Percentiles rank a stretch among this genome's conserved stretches.
These are phyloP conservation scores for Mechanitis mazaeus DNA, from an alignment of 2,888 invertebrate genomes.

Conservation along the genomic window DNA sequence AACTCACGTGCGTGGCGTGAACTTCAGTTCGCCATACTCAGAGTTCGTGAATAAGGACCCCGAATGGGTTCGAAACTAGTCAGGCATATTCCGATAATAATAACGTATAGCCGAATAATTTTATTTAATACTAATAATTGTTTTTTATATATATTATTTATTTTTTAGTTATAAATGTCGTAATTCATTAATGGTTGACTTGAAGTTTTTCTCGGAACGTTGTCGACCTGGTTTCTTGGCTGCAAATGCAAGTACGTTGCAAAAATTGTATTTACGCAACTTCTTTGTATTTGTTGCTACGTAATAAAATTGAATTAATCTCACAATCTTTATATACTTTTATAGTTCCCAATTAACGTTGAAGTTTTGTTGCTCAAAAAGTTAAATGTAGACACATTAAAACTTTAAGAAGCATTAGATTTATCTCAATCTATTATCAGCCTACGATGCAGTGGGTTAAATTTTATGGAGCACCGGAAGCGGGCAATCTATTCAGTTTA, in stretches of 20 bases:
- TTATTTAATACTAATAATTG: too few relatives aligned
- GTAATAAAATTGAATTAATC: not conserved
- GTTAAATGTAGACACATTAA: too few relatives aligned
- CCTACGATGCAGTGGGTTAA: constrained; percentile 2
- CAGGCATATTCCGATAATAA: too few relatives aligned
- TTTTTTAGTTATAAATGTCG: constrained; percentile 12
- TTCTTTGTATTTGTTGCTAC: constrained; percentile 8
- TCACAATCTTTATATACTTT: not conserved
- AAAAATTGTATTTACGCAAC: constrained; percentile 11
- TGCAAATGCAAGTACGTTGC: constrained; percentile 11
- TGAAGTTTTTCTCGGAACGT: constrained; percentile 22
- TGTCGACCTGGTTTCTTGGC: constrained; percentile 21
- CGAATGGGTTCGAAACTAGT: too few relatives aligned
- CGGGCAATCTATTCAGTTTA: constrained; percentile 18
- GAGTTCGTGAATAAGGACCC: too few relatives aligned
- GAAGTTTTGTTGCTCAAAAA: too few relatives aligned
- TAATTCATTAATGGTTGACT: constrained; percentile 15
- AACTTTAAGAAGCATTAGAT: too few relatives aligned
- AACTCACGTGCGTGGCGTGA: too few relatives aligned
- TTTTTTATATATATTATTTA: not conserved
- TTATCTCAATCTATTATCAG: too few relatives aligned
- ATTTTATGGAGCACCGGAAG: constrained; percentile 10
- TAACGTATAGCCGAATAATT: too few relatives aligned
- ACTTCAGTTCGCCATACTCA: too few relatives aligned
- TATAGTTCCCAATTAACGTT: not conserved